Percentiles rank a stretch among this genome's conserved stretches.
Conservation (phyloP, 2,888 invertebrate species). For the Junonia oenone region DNA sequence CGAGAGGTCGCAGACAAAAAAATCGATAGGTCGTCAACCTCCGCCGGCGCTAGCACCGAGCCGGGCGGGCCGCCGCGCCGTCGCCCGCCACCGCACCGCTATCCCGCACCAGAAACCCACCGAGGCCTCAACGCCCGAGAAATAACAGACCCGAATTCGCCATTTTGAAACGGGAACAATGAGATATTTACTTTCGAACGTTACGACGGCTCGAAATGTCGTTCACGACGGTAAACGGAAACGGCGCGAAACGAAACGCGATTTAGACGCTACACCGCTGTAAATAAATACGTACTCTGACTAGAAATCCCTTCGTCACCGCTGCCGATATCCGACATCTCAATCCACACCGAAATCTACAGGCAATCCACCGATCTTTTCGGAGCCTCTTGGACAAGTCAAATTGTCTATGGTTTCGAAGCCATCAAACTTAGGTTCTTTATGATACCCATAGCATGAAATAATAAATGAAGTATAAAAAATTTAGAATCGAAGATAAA, state of each 20-base stretch:
- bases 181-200: conserved; percentile 75
- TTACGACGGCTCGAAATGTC: conserved; percentile 49
- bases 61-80: conserved; percentile 55
- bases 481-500: not conserved
- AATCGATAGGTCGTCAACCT: conserved; percentile 79
- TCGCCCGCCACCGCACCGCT: conserved; percentile 38
- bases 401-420: conserved; percentile 64
- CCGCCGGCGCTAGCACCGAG: conserved; percentile 58
- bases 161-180: conserved; percentile 80
- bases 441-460: conserved; percentile 25
- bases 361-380: conserved; percentile 72
- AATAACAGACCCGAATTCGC: conserved; percentile 62
- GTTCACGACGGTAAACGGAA: conserved; percentile 46
- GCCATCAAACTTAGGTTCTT: conserved; percentile 61
- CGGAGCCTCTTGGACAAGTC: conserved; percentile 55
- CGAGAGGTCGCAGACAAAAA: conserved; percentile 75
- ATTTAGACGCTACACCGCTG: conserved; percentile 43
- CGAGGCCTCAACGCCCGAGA: conserved; percentile 37
- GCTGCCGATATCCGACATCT: conserved; percentile 89
- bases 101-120: conserved; percentile 35
- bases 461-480: conserved; percentile 3
- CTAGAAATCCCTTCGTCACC: conserved; percentile 88
- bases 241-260: conserved; percentile 44
- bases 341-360: conserved; percentile 79
- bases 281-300: conserved; percentile 84